phyloP scores from a whole-genome alignment of 2,888 invertebrate species.

The Psylliodes chrysocephalus region DNA sequence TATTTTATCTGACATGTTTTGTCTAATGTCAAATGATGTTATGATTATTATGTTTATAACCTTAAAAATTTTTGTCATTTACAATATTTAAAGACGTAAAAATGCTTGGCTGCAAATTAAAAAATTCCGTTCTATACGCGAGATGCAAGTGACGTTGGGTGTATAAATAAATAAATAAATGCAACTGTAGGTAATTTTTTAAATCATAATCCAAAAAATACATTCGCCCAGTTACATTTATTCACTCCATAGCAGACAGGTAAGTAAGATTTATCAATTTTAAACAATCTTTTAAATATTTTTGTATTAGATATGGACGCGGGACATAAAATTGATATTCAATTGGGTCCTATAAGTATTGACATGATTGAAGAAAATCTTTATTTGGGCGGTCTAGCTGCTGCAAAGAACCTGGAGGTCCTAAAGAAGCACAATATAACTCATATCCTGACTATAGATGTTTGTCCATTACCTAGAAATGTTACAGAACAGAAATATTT shows the following conservation, averaged over 20 bases:
- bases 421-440: slow-evolving; percentile 75
- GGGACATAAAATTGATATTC: slow-evolving; percentile 36
- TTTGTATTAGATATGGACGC: slow-evolving; percentile 18
- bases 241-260: neutral
- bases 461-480: slow-evolving; percentile 82
- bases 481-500: slow-evolving; percentile 75
- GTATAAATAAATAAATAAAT: slow-evolving; percentile 20
- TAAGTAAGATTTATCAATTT: no score
- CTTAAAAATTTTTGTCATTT: slow-evolving; percentile 13
- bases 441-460: slow-evolving; percentile 85
- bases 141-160: slow-evolving; percentile 8
- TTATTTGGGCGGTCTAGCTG: slow-evolving; percentile 80
- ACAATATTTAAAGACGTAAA: slow-evolving; percentile 20
- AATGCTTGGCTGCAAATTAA: slow-evolving; percentile 27
- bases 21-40: neutral
- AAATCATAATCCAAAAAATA: neutral
- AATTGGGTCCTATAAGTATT: slow-evolving; percentile 65
- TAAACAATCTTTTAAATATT: no score
- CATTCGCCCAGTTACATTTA: neutral
- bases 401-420: slow-evolving; percentile 78
- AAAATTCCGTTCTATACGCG: slow-evolving; percentile 18
- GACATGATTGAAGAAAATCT: slow-evolving; percentile 68
- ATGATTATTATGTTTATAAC: slow-evolving; percentile 18
- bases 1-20: neutral
- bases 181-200: neutral